These are phyloP conservation scores for Panagrolaimus sp. DNA, from an alignment of 1,140 invertebrate species.

Conservation along the genomic window DNA sequence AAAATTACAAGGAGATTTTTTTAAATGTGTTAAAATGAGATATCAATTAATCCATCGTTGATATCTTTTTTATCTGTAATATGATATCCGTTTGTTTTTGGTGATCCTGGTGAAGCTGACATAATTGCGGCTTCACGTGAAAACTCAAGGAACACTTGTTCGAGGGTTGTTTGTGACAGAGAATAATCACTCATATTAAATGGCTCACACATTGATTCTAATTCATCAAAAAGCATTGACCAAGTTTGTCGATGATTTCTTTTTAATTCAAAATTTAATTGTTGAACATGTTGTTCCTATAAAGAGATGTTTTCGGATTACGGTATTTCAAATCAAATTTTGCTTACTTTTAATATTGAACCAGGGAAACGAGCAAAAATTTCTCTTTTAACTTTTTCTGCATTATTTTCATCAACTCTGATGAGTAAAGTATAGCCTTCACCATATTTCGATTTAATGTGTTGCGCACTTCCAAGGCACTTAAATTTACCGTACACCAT, in stretches of 20 bases:
- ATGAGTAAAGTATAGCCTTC: conserved; percentile 70
- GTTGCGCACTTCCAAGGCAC: conserved; percentile 70
- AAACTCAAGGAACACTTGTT: conserved; percentile 51
- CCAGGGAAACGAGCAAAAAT: conserved; percentile 40
- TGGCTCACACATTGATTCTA: conserved; percentile 19
- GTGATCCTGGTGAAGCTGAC: neutral
- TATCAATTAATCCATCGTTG: neutral
- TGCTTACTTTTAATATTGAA: conserved; percentile 35
- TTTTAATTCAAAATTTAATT: conserved; percentile 47
- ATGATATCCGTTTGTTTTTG: conserved; percentile 2
- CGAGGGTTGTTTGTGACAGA: conserved; percentile 48
- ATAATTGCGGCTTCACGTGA: conserved; percentile 34
- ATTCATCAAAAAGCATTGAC: conserved; percentile 43
- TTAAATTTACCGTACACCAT: conserved; percentile 69
- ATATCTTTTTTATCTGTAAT: neutral
- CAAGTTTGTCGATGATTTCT: conserved; percentile 29
- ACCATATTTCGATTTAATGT: conserved; percentile 72
- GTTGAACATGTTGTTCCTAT: conserved; percentile 45
- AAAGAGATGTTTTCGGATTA: neutral
- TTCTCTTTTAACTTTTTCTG: conserved; percentile 52
- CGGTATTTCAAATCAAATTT: neutral
- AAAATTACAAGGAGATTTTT: no score
- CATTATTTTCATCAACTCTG: conserved; percentile 60
- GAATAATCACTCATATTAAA: conserved; percentile 46
- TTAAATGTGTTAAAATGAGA: neutral